These are phyloP conservation scores for Macrotus californicus DNA, from an alignment of 2,113 vertebrate species.

Conservation along the genomic window DNA sequence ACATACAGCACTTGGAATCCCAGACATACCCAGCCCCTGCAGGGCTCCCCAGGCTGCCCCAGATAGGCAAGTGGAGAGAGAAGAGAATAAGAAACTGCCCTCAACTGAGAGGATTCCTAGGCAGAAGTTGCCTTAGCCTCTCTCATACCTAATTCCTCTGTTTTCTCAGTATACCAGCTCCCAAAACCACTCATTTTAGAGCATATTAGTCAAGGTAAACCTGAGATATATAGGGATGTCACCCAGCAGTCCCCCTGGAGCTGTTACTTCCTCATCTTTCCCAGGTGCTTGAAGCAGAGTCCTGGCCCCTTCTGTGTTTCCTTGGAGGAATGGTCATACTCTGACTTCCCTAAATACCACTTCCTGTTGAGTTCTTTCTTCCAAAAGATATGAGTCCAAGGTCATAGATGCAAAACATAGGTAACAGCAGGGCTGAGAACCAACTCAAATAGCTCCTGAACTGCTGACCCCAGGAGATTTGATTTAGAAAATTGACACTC, in stretches of 20 bases:
- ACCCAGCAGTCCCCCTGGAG: not conserved
- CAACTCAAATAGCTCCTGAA: not conserved
- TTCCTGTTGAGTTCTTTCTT: constrained; percentile 23
- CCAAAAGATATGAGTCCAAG: not conserved
- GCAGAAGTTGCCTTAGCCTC: not conserved
- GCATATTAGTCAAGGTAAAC: not conserved
- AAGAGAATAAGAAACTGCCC: not conserved
- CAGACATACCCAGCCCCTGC: not conserved
- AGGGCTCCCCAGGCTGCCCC: not conserved
- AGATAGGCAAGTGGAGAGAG: not conserved
- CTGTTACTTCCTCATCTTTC: not conserved
- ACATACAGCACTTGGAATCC: not conserved
- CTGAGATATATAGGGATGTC: not conserved
- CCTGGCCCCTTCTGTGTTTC: not conserved
- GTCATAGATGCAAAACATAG: not conserved
- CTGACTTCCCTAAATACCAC: not conserved
- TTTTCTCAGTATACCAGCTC: not conserved
- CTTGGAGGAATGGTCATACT: not conserved
- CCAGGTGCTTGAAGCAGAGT: not conserved
- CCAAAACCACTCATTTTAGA: not conserved
- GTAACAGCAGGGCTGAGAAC: not conserved
- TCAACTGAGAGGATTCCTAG: not conserved
- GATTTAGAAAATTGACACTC: not conserved
- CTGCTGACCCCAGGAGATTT: not conserved
- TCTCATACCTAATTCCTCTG: not conserved